phyloP scores from a whole-genome alignment of 2,113 vertebrate species.

The Phainopepla nitens region DNA sequence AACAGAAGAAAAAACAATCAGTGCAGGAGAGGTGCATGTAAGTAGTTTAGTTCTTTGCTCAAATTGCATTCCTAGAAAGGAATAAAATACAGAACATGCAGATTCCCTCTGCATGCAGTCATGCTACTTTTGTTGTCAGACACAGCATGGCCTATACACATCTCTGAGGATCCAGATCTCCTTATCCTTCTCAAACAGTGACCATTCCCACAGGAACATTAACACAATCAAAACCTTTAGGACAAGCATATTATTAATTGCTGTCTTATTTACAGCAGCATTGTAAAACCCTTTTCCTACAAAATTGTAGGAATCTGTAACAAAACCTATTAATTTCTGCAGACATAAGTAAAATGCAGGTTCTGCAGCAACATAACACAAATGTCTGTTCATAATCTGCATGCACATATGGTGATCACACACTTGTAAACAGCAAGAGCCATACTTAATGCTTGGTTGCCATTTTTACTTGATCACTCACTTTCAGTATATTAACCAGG shows the following conservation, averaged over 20 bases:
- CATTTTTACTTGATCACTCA: neutral
- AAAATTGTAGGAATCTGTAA: neutral
- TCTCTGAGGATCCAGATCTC: neutral
- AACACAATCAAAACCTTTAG: neutral
- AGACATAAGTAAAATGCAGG: neutral
- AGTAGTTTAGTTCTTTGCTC: neutral
- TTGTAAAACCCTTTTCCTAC: neutral
- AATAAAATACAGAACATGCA: neutral
- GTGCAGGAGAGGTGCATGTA: neutral
- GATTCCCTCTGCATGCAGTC: neutral
- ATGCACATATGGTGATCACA: neutral
- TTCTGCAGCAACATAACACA: neutral
- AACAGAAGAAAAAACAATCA: neutral
- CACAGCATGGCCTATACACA: neutral
- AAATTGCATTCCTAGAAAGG: neutral
- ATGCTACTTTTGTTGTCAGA: neutral
- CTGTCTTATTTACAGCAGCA: neutral
- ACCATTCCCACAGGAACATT: neutral
- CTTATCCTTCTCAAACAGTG: neutral
- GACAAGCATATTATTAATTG: neutral
- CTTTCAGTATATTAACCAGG: neutral
- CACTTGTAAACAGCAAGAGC: neutral
- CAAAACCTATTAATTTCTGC: neutral
- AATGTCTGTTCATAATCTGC: neutral
- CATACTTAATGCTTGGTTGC: neutral